Conservation (phyloP, 2,888 invertebrate genomes). For the Cataglyphis livida region DNA sequence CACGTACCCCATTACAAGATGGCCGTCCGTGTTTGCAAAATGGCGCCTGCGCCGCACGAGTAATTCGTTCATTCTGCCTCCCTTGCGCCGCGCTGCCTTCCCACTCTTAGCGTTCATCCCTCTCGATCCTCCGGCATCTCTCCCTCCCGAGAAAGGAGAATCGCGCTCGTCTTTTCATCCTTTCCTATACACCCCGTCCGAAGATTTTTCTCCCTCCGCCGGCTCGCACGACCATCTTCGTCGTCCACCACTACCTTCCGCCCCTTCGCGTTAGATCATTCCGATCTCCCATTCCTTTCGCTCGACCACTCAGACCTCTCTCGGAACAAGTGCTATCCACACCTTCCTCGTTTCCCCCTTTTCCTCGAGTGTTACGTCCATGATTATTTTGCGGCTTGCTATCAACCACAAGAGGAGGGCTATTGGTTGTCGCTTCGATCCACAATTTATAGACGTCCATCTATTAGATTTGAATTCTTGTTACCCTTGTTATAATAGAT, state of each 20-base stretch:
- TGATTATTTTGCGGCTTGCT: conserved; percentile 71
- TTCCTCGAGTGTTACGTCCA: conserved; percentile 70
- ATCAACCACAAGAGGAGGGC: conserved; percentile 40
- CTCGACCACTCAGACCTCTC: conserved; percentile 53
- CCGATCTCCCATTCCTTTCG: conserved; percentile 61
- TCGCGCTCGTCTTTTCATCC: conserved; percentile 40
- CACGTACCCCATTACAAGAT: conserved; percentile 76
- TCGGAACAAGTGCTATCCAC: conserved; percentile 63
- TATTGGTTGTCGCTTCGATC: conserved; percentile 50
- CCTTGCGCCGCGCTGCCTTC: conserved; percentile 22
- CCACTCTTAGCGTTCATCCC: conserved; percentile 47
- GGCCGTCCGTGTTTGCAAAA: conserved; percentile 79
- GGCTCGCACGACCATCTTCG: conserved; percentile 69
- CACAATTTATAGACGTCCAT: conserved; percentile 33
- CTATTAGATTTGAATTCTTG: conserved; percentile 26
- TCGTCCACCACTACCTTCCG: conserved; percentile 56
- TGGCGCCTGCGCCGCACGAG: conserved; percentile 83
- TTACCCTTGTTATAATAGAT: conserved; percentile 13
- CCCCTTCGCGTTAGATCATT: conserved; percentile 68
- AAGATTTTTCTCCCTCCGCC: conserved; percentile 68
- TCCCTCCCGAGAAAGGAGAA: conserved; percentile 12
- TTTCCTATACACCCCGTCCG: conserved; percentile 51
- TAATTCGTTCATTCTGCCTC: conserved; percentile 54
- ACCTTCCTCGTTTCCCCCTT: conserved; percentile 65
- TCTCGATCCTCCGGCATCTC: conserved; percentile 28